phyloP scores from a whole-genome alignment of 1,140 invertebrate species.

The Nylanderia fulva region DNA sequence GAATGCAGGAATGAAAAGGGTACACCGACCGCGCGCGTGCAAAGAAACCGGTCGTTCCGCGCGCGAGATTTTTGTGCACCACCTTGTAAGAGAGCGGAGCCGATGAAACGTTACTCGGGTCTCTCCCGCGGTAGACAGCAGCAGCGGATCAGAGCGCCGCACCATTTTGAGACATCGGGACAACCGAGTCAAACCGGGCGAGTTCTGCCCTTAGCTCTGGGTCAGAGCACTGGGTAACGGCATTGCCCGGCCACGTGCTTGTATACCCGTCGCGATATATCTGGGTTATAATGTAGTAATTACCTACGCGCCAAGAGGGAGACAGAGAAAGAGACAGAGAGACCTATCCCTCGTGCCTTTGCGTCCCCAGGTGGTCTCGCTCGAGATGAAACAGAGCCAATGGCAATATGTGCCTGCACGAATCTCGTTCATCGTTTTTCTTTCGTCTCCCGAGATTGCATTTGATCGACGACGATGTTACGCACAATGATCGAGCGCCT shows the following conservation, averaged over 20 bases:
- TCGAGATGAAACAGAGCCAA: conserved; percentile 2
- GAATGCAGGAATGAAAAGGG: conserved; percentile 65
- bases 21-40: conserved; percentile 31
- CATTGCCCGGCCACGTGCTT: conserved; percentile 69
- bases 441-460: background rate
- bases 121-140: conserved; percentile 63
- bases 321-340: conserved; percentile 21
- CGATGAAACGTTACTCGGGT: conserved; percentile 71
- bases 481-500: background rate
- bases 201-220: conserved; percentile 82
- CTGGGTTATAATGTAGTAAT: conserved; percentile 83
- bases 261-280: conserved; percentile 70
- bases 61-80: conserved; percentile 68
- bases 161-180: conserved; percentile 78
- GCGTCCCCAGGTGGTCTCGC: conserved; percentile 36
- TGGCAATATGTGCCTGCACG: background rate
- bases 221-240: conserved; percentile 82
- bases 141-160: conserved; percentile 66
- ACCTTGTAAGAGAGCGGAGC: conserved; percentile 67
- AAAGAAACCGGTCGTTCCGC: conserved; percentile 67
- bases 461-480: background rate
- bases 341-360: background rate
- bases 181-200: conserved; percentile 30
- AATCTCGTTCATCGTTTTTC: conserved; percentile 6
- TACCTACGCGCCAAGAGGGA: conserved; percentile 63